Evolutionary conservation across 2,888 invertebrate species (phyloP).

Genomic region (Torymus texanus): DNA sequence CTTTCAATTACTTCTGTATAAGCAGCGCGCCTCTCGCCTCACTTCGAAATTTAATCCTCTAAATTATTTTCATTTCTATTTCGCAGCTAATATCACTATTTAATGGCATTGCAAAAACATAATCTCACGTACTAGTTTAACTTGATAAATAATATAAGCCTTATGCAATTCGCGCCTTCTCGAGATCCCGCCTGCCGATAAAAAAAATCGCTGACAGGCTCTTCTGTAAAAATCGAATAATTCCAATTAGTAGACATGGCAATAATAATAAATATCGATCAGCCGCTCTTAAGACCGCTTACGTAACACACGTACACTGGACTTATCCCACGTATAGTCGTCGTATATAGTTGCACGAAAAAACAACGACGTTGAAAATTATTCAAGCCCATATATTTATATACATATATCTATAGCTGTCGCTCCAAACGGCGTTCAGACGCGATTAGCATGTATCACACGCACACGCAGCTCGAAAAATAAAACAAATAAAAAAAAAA

Average conservation of each 20-base stretch:
- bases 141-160: too few relatives aligned
- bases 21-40: too few relatives aligned
- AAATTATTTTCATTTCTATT: too few relatives aligned
- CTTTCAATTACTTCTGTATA: too few relatives aligned
- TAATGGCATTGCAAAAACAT: too few relatives aligned
- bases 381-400: constrained; percentile 5
- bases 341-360: neutral
- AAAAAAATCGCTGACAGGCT: constrained; percentile 4
- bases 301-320: neutral
- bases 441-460: neutral
- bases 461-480: too few relatives aligned
- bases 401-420: neutral
- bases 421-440: constrained; percentile 4
- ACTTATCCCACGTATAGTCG: neutral
- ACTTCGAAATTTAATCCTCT: too few relatives aligned
- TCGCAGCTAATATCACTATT: too few relatives aligned
- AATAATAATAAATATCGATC: constrained; percentile 31
- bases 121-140: too few relatives aligned
- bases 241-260: constrained; percentile 6
- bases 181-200: too few relatives aligned
- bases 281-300: neutral
- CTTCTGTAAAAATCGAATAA: constrained; percentile 18
- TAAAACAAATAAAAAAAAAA: too few relatives aligned
- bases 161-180: too few relatives aligned
- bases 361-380: constrained; percentile 1